Conservation (phyloP, 1,140 invertebrate species). For the Rhopalosiphum maidis region DNA sequence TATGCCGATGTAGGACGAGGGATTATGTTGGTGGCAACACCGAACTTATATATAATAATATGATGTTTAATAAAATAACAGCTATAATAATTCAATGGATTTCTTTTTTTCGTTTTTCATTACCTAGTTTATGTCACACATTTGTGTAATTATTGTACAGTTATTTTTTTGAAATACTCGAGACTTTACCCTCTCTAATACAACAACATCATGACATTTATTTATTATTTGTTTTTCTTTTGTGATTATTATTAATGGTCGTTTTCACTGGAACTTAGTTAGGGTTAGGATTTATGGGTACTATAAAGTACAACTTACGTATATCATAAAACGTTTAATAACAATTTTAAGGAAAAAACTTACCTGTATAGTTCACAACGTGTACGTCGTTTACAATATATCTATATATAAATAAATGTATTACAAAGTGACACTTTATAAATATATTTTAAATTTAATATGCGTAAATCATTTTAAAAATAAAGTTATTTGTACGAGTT, state of each 20-base stretch:
- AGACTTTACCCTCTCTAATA: background rate
- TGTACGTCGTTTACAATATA: background rate
- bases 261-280: background rate
- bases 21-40: conserved; percentile 5
- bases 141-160: background rate
- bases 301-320: background rate
- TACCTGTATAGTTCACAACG: background rate
- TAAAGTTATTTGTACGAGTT: background rate
- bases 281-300: background rate
- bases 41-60: background rate
- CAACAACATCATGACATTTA: background rate
- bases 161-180: background rate
- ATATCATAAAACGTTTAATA: background rate
- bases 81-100: background rate
- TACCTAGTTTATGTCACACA: conserved; percentile 1
- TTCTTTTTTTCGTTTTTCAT: conserved; percentile 18
- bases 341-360: background rate
- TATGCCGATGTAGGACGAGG: background rate
- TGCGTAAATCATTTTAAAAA: background rate
- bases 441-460: background rate
- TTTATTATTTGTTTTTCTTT: conserved; percentile 4
- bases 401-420: background rate
- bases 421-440: background rate
- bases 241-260: background rate
- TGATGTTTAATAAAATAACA: background rate